phyloP scores from a whole-genome alignment of 2,797 vertebrate species.

The Limosa lapponica region DNA sequence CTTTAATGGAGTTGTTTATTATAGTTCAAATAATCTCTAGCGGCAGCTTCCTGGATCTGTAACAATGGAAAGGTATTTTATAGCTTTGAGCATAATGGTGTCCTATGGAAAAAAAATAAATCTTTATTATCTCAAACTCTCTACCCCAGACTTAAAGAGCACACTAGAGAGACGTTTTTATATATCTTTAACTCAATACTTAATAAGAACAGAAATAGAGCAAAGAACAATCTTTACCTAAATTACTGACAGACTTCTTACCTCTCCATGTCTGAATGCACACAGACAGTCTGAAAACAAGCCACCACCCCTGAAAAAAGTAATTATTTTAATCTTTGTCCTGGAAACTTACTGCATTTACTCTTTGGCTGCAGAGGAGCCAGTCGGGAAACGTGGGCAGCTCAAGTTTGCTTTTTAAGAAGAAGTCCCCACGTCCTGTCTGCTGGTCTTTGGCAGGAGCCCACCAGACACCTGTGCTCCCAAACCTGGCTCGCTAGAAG shows the following conservation, averaged over 20 bases:
- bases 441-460: slow-evolving; percentile 51
- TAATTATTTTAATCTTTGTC: slow-evolving; percentile 53
- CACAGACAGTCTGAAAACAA: slow-evolving; percentile 13
- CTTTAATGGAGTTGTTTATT: slow-evolving; percentile 60
- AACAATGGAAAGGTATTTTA: slow-evolving; percentile 59
- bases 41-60: slow-evolving; percentile 29
- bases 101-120: slow-evolving; percentile 3
- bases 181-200: slow-evolving; percentile 23
- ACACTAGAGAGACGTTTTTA: slow-evolving; percentile 8
- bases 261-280: not conserved
- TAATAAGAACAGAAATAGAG: slow-evolving; percentile 34
- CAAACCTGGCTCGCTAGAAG: slow-evolving; percentile 75
- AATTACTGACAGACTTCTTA: slow-evolving; percentile 6
- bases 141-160: slow-evolving; percentile 13
- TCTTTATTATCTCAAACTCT: slow-evolving; percentile 41
- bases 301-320: not conserved
- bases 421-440: not conserved
- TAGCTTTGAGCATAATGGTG: slow-evolving; percentile 46
- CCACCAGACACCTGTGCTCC: slow-evolving; percentile 81
- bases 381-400: not conserved
- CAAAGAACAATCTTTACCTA: not conserved
- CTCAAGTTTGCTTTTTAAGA: slow-evolving; percentile 36
- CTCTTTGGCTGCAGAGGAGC: not conserved
- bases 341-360: not conserved
- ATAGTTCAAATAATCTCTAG: slow-evolving; percentile 42